Conservation (phyloP, 2,113 vertebrate genomes). For the Ramphastos sulfuratus region DNA sequence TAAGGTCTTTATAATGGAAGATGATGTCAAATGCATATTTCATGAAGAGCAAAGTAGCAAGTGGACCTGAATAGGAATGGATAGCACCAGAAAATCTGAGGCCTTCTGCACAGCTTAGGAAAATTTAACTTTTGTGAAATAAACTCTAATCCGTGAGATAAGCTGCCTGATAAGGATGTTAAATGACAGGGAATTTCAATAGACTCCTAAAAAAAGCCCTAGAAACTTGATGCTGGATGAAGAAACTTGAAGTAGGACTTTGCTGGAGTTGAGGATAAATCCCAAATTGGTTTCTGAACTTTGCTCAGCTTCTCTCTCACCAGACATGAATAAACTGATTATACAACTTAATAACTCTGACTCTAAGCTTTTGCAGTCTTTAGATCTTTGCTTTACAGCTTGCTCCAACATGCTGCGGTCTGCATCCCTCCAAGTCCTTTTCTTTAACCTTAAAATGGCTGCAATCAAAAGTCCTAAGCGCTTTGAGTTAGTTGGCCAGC, state of each 20-base stretch:
- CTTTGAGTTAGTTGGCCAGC: background rate
- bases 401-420: background rate
- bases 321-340: background rate
- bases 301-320: background rate
- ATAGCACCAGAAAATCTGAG: background rate
- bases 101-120: background rate
- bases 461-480: background rate
- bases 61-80: background rate
- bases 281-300: background rate
- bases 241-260: background rate
- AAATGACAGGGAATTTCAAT: background rate
- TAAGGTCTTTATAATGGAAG: background rate
- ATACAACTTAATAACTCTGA: background rate
- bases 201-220: background rate
- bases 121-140: background rate
- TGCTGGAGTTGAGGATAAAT: background rate
- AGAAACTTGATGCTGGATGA: background rate
- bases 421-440: background rate
- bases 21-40: background rate
- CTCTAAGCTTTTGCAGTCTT: background rate
- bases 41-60: background rate
- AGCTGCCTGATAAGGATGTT: background rate
- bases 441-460: background rate
- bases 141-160: background rate
- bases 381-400: conserved; percentile 2